Evolutionary conservation across 2,797 vertebrate genomes (phyloP).

Genomic region (Aeoliscus strigatus): DNA sequence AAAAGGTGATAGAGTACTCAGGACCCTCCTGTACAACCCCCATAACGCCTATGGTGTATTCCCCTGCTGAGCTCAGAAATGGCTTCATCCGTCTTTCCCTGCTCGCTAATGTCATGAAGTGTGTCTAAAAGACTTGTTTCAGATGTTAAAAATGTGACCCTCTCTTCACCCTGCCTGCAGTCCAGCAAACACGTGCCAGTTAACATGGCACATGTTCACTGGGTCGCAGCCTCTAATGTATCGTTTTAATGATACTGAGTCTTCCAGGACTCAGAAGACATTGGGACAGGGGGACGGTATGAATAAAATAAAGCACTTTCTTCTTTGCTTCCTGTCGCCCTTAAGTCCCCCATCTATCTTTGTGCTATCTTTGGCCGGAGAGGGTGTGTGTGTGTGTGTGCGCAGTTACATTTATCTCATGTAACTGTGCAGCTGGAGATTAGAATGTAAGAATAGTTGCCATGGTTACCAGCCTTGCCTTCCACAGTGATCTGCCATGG

Average conservation of each 20-base stretch:
- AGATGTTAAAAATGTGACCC: conserved; percentile 45
- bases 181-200: conserved; percentile 32
- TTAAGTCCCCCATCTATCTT: conserved; percentile 8
- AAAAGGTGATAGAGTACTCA: conserved; percentile 32
- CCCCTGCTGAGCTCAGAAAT: conserved; percentile 37
- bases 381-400: too few species aligned
- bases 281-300: conserved; percentile 54
- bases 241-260: too few species aligned
- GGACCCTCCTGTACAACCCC: conserved; percentile 31
- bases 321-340: conserved; percentile 2
- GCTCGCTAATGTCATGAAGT: conserved; percentile 38
- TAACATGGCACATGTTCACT: conserved; percentile 49
- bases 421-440: too few species aligned
- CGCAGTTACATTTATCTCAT: too few species aligned
- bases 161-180: conserved; percentile 35
- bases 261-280: too few species aligned
- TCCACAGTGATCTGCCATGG: too few species aligned
- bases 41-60: conserved; percentile 31
- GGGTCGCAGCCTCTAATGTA: conserved; percentile 35
- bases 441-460: too few species aligned
- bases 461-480: too few species aligned
- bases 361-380: conserved; percentile 47
- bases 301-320: conserved; percentile 62
- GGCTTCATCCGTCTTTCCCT: conserved; percentile 47
- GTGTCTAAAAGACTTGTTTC: conserved; percentile 52